Conservation (phyloP, 2,797 vertebrate genomes). For the Centropyge bicolor region DNA sequence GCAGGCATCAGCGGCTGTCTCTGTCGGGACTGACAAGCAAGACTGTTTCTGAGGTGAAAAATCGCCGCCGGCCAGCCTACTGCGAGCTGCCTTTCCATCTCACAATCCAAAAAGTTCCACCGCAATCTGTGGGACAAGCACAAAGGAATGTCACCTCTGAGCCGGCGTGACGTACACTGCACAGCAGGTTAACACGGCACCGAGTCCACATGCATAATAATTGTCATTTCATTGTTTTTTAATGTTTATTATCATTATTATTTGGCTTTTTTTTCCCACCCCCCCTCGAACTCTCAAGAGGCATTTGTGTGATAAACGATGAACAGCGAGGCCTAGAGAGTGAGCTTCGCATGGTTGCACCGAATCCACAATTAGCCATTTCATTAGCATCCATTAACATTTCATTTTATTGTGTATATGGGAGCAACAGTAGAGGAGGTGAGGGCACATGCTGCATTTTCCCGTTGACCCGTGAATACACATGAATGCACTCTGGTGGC, state of each 20-base stretch:
- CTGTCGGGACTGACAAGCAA: slow-evolving; percentile 76
- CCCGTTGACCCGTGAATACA: slow-evolving; percentile 78
- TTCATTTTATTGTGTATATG: slow-evolving; percentile 82
- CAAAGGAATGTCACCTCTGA: slow-evolving; percentile 79
- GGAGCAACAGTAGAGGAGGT: slow-evolving; percentile 71
- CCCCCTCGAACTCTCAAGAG: slow-evolving; percentile 63
- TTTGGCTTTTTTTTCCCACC: slow-evolving; percentile 15
- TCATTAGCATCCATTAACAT: slow-evolving; percentile 87
- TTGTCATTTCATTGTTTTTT: slow-evolving; percentile 67
- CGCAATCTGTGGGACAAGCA: slow-evolving; percentile 54
- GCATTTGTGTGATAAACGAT: slow-evolving; percentile 74
- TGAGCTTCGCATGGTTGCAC: slow-evolving; percentile 73
- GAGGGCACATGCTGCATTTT: slow-evolving; percentile 74
- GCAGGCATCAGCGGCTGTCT: slow-evolving; percentile 72
- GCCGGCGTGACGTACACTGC: slow-evolving; percentile 34
- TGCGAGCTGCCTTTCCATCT: slow-evolving; percentile 69
- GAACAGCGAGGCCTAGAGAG: slow-evolving; percentile 74
- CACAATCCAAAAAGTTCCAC: slow-evolving; percentile 58
- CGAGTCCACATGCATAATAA: slow-evolving; percentile 63
- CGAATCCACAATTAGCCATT: slow-evolving; percentile 86
- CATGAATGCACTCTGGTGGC: slow-evolving; percentile 63
- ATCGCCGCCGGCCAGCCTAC: slow-evolving; percentile 68
- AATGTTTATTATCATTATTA: slow-evolving; percentile 67
- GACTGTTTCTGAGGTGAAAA: slow-evolving; percentile 76
- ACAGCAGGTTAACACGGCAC: slow-evolving; percentile 49